A percentile compares a stretch with the other conserved stretches of the same genome.
Evolutionary conservation across 2,797 vertebrate genomes (phyloP).

Genomic region (Melanotaenia boesemani): DNA sequence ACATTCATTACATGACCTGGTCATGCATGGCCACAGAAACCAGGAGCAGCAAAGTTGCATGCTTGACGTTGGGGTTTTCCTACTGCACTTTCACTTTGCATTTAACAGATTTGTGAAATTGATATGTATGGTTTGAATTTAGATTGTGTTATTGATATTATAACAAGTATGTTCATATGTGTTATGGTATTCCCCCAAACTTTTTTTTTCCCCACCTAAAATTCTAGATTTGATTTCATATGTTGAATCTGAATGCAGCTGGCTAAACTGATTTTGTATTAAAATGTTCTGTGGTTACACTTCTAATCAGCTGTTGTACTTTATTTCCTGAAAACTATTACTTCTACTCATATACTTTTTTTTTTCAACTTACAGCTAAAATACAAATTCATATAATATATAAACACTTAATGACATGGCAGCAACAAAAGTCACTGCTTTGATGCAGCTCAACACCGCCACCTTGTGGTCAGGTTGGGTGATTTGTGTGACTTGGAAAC

Average conservation of each 20-base stretch:
- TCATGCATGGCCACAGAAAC: constrained; percentile 69
- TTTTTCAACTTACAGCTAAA: constrained; percentile 7
- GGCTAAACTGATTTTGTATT: constrained; percentile 13
- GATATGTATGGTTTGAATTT: constrained; percentile 27
- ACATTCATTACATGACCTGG: constrained; percentile 81
- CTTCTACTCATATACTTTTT: not conserved
- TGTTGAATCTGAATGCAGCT: constrained; percentile 37
- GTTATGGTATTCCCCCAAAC: constrained; percentile 66
- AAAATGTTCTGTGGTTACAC: not conserved
- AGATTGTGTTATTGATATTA: constrained; percentile 12
- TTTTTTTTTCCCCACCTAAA: constrained; percentile 17
- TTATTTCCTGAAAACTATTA: constrained; percentile 18
- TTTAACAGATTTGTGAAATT: constrained; percentile 55
- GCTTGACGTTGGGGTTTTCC: constrained; percentile 59
- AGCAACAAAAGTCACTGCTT: constrained; percentile 6
- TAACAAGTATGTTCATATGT: constrained; percentile 7
- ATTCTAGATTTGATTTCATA: constrained; percentile 16
- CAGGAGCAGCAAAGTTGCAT: constrained; percentile 67
- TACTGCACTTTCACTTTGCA: constrained; percentile 24
- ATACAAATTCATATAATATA: constrained; percentile 7
- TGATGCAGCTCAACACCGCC: constrained; percentile 68
- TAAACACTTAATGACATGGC: not conserved
- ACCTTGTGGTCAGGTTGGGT: constrained; percentile 56
- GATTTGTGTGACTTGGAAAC: not conserved
- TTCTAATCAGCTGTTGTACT: constrained; percentile 8